phyloP scores from a whole-genome alignment of 2,797 vertebrate genomes.

The Coregonus ussuriensis region DNA sequence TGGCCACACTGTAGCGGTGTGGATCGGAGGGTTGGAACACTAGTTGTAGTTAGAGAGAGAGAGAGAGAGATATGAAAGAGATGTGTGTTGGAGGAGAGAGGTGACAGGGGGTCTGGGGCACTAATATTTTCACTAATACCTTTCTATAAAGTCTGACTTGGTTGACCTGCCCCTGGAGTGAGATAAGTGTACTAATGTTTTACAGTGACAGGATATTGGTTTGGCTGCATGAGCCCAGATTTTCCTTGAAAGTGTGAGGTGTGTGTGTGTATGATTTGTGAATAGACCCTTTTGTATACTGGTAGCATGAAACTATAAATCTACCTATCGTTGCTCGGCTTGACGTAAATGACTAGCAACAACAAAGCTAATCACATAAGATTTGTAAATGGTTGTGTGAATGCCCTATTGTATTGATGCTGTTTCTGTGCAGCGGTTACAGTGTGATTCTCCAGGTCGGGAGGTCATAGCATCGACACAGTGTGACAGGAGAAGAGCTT shows the following conservation, averaged over 20 bases:
- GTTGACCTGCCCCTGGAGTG: conserved; percentile 45
- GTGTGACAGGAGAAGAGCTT: conserved; percentile 22
- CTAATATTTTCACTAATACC: conserved; percentile 47
- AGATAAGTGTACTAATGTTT: conserved; percentile 44
- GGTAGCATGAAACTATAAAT: neutral
- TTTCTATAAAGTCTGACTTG: conserved; percentile 44
- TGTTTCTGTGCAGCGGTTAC: too few species aligned
- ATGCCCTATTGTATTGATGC: too few species aligned
- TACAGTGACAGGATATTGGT: conserved; percentile 24
- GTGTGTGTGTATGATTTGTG: conserved; percentile 25
- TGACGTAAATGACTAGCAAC: neutral
- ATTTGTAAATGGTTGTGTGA: neutral
- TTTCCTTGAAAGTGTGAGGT: conserved; percentile 16
- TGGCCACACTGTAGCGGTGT: conserved; percentile 44
- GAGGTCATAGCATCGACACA: neutral
- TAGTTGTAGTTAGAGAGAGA: conserved; percentile 37
- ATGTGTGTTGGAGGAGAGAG: conserved; percentile 45
- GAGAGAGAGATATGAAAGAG: conserved; percentile 22
- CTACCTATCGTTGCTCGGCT: neutral
- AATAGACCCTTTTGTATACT: neutral
- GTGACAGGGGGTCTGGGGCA: conserved; percentile 26
- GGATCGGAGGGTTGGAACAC: conserved; percentile 51
- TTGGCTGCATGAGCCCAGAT: neutral
- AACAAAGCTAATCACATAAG: neutral
- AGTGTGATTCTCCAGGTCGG: neutral